These are phyloP conservation scores for Sebastolobus altivelis DNA, from an alignment of 2,797 vertebrate genomes.

Conservation along the genomic window DNA sequence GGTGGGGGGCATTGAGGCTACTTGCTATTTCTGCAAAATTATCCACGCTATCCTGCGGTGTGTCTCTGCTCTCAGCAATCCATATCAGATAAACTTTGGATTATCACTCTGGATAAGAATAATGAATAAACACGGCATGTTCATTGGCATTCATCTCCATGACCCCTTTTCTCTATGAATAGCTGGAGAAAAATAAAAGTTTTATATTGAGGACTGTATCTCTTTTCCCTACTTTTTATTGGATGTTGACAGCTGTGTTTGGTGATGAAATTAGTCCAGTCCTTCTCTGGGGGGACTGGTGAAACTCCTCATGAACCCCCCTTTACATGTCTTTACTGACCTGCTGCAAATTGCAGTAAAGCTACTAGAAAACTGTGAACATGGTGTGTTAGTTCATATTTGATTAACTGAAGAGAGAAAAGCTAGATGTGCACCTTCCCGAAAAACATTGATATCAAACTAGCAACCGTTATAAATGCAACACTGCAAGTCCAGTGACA, in stretches of 20 bases:
- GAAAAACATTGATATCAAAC: not conserved
- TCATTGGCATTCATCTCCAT: constrained; percentile 59
- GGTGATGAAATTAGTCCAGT: constrained; percentile 48
- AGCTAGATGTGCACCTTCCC: not conserved
- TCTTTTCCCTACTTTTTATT: constrained; percentile 44
- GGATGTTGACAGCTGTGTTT: constrained; percentile 54
- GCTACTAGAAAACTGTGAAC: not conserved
- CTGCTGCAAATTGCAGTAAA: constrained; percentile 25
- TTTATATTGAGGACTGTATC: constrained; percentile 35
- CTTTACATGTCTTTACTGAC: constrained; percentile 34
- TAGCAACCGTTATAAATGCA: not conserved
- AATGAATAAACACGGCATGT: constrained; percentile 71
- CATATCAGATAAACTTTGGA: constrained; percentile 68
- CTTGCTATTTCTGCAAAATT: constrained; percentile 62
- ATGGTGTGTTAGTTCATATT: constrained; percentile 29
- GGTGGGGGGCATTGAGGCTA: constrained; percentile 39
- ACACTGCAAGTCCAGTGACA: constrained; percentile 4
- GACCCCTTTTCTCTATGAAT: constrained; percentile 33
- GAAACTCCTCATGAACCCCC: constrained; percentile 39
- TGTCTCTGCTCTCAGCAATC: constrained; percentile 54
- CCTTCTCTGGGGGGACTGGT: constrained; percentile 18
- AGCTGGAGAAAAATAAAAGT: constrained; percentile 67
- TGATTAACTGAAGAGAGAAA: constrained; percentile 34
- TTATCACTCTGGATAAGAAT: constrained; percentile 65
- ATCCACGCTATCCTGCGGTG: constrained; percentile 45